These are phyloP conservation scores for Bolinopsis microptera DNA, from an alignment of 37 sponge, comb jelly and placozoan species.

Conservation along the genomic window DNA sequence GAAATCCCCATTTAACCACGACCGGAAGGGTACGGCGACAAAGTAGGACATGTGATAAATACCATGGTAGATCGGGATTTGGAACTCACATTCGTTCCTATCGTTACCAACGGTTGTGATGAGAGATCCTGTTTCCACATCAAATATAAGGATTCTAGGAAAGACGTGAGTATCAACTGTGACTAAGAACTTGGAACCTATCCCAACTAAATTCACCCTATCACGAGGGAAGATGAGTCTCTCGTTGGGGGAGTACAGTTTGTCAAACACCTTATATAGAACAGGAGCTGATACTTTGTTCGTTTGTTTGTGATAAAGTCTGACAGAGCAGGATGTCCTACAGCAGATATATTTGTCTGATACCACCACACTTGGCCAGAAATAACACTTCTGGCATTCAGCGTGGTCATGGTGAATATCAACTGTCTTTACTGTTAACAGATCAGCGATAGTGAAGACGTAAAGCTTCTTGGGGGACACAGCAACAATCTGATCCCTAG, in stretches of 20 bases:
- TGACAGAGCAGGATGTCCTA: neutral
- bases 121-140: neutral
- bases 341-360: neutral
- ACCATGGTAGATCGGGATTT: neutral
- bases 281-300: neutral
- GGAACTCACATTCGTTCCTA: neutral
- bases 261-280: neutral
- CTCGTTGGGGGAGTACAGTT: neutral
- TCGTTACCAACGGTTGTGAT: neutral
- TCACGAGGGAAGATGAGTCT: neutral
- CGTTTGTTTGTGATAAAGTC: neutral
- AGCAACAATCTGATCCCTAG: neutral
- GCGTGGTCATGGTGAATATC: neutral
- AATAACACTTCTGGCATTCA: constrained; percentile 18
- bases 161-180: neutral
- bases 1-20: constrained; percentile 57
- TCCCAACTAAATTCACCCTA: neutral
- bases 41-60: constrained; percentile 56
- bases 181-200: constrained; percentile 39
- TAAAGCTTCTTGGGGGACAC: neutral
- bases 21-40: neutral
- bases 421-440: neutral
- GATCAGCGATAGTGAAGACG: neutral
- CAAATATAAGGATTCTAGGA: constrained; percentile 47
- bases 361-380: constrained; percentile 33